phyloP scores from a whole-genome alignment of 2,113 vertebrate species.

The Hippocampus zosterae region DNA sequence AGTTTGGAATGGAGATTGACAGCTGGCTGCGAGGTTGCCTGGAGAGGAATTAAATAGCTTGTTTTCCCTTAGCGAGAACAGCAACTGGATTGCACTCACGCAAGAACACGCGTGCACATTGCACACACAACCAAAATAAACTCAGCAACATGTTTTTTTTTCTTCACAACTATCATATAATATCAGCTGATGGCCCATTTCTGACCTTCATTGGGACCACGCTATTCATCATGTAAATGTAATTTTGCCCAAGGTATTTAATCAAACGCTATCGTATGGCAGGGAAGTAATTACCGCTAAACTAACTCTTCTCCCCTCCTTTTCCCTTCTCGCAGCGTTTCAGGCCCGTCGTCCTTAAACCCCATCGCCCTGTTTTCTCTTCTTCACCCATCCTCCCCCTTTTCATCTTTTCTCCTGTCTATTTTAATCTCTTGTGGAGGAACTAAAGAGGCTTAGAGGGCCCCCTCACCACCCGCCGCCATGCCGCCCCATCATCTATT shows the following conservation, averaged over 20 bases:
- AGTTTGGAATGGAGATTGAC: slow-evolving; percentile 61
- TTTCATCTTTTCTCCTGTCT: slow-evolving; percentile 44
- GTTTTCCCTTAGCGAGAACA: slow-evolving; percentile 52
- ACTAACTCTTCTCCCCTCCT: slow-evolving; percentile 52
- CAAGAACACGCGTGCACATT: slow-evolving; percentile 10
- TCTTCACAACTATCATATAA: slow-evolving; percentile 77
- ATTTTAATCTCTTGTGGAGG: slow-evolving; percentile 47
- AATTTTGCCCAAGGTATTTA: slow-evolving; percentile 91
- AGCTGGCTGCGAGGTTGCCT: slow-evolving; percentile 34
- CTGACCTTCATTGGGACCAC: slow-evolving; percentile 78
- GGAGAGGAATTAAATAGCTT: slow-evolving; percentile 48
- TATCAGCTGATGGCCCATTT: slow-evolving; percentile 81
- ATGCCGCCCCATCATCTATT: slow-evolving; percentile 7
- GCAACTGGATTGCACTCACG: slow-evolving; percentile 57
- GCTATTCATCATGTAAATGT: slow-evolving; percentile 90
- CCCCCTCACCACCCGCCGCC: neutral
- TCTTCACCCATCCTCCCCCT: slow-evolving; percentile 13
- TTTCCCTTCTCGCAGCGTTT: neutral
- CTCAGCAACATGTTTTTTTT: slow-evolving; percentile 81
- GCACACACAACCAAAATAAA: slow-evolving; percentile 78
- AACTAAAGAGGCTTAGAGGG: slow-evolving; percentile 48
- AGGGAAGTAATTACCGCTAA: slow-evolving; percentile 85
- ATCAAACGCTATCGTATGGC: slow-evolving; percentile 88
- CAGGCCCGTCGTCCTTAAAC: slow-evolving; percentile 31
- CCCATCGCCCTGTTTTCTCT: slow-evolving; percentile 12